Evolutionary conservation across 2,113 vertebrate species (phyloP), one percentile per base, ranked within the genome.

Genomic region (Megaceryle maxima): DNA sequence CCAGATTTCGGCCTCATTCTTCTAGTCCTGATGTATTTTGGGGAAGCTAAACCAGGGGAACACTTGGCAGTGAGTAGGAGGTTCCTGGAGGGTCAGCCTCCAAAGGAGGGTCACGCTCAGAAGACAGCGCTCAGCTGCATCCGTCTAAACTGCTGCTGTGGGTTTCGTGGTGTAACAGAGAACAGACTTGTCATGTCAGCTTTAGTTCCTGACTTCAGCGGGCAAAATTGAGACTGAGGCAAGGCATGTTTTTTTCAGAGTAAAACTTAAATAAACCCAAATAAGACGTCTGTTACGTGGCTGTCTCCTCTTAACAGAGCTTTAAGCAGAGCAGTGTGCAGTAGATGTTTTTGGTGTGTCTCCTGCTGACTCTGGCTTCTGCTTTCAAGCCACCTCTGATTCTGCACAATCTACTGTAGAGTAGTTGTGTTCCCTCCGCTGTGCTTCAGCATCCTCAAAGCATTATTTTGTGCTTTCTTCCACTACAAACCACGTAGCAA

Each of bases 361-460:
- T 94, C 83, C 82, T 1, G 3, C 68, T 92, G 63, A n/a, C 70
- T 86, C 79, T 84, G 76, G 80, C 69, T 95, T 85, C 92, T 95
- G 37, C 82, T 97, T 92, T 88, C 80, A 87, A 75, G 73, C 87
- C 35, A 41, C 48, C 57, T 86, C 83, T 92, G 73, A 92, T 76
- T 87, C 88, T 87, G 55, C 95, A 75, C 83, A 94, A 11, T 82
- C 43, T 43, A n/a, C 66, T 59, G 5, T 91, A 67, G 72, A 86
- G 69, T 81, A 84, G 67, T 80, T 85, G 74, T 86, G 46, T 63
- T 86, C 69, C 59, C 69, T 92, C 21, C 87, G 69, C 63, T 94
- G 83, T 66, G 81, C 84, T 94, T 97, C 87, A 95, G 90, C 64
- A 39, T 77, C 62, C 64, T 94, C 41, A 75, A 88, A 95, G 90